Base-by-base conservation (phyloP, 2,113 vertebrate species). In the Lepidothrix coronata region DNA sequence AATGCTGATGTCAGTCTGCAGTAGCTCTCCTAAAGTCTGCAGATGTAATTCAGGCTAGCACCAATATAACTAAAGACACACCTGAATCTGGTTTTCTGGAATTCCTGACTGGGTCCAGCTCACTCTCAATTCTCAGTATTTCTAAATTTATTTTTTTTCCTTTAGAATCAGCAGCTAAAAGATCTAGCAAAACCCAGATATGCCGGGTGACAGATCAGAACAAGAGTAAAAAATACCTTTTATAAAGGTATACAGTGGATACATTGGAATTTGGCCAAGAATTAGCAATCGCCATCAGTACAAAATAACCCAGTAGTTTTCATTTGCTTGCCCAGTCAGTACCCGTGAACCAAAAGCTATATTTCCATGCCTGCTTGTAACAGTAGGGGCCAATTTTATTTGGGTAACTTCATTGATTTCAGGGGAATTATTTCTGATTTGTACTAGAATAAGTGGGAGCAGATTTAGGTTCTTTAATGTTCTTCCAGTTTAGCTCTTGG, bases 401-500 rank as follows among this genome's bases (percentile, higher is more conserved):
- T 70, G 82, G 55, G 71, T 82, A 96, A 77, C 91, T 96, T 93
- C 82, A 96, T 94, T 95, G 95, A 96, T 97, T 96, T 97, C 58
- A 92, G 54, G 52, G 70, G 95, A 93, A 89, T 94, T 97, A 86
- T 93, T 97, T 93, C 96, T 97, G 95, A 96, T 97, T 97, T 97
- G 92, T 97, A 96, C 78, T 83, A 91, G 89, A 92, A 57, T 93
- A 97, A 97, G 92, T 94, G 91, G 91, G 95, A 97, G 88, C 87
- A 91, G 75, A 89, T 82, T 91, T 95, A 89, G 71, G 65, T 86
- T 96, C 97, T 97, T 96, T 97, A 96, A 97, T 94, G 95, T 97
- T 93, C 95, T 97, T 97, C 97, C 95, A 95, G 88, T 93, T 93
- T 93, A 93, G 92, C 91, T 96, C 94, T 96, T 96, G 97, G 95